Percentiles rank a stretch among this genome's conserved stretches.
Conservation (phyloP, 1,140 invertebrate genomes). For the Lanistes nyassanus region DNA sequence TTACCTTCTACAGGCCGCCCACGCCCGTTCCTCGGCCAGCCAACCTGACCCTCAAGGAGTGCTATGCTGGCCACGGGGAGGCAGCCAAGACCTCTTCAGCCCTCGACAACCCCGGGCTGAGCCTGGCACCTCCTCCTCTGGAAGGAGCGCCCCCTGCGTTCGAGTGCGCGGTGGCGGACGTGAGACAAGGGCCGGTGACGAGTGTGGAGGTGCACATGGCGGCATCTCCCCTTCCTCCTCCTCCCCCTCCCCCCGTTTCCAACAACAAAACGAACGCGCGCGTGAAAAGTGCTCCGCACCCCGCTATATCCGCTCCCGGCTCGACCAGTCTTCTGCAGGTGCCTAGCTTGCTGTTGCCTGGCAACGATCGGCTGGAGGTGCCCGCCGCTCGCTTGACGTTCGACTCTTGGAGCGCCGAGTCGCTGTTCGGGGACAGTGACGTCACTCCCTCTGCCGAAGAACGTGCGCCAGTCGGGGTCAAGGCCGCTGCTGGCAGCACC, state of each 20-base stretch:
- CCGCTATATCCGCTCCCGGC: too few relatives aligned
- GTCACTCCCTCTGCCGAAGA: conserved; percentile 9
- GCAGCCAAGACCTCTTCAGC: conserved; percentile 23
- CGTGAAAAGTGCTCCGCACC: too few relatives aligned
- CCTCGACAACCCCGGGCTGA: conserved; percentile 30
- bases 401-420: conserved; percentile 33
- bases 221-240: conserved; percentile 49
- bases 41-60: conserved; percentile 41
- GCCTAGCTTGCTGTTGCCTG: too few relatives aligned
- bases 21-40: conserved; percentile 36
- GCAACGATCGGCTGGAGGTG: too few relatives aligned
- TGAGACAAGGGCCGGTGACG: conserved; percentile 29
- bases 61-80: conserved; percentile 30
- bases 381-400: too few relatives aligned
- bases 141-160: conserved; percentile 15
- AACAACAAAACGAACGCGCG: too few relatives aligned
- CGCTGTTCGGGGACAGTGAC: conserved; percentile 15
- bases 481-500: conserved; percentile 1
- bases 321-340: too few relatives aligned
- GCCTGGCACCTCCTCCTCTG: neutral
- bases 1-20: neutral
- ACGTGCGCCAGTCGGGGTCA: neutral
- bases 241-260: too few relatives aligned
- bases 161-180: conserved; percentile 25
- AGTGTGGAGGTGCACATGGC: conserved; percentile 42